These are phyloP conservation scores for Forbesichthys agassizii DNA, from an alignment of 2,113 vertebrate genomes.

Conservation along the genomic window DNA sequence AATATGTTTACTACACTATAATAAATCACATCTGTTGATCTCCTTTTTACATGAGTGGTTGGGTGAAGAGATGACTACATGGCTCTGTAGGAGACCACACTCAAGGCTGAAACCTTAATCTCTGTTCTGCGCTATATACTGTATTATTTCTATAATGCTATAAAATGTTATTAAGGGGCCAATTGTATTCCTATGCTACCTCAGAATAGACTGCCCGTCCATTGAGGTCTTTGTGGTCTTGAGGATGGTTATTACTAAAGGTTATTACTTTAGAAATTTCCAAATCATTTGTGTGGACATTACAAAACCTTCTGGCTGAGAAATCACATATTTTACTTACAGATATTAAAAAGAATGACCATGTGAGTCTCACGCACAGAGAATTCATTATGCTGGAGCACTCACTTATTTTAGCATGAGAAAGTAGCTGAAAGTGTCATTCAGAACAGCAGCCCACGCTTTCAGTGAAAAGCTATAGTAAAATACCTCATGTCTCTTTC, in stretches of 20 bases:
- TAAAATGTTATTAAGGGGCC: conserved; percentile 65
- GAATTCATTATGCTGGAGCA: conserved; percentile 51
- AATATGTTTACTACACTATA: neutral
- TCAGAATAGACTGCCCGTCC: conserved; percentile 55
- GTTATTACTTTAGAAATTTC: conserved; percentile 38
- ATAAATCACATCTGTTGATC: conserved; percentile 40
- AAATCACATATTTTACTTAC: conserved; percentile 48
- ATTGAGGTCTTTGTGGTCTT: conserved; percentile 67
- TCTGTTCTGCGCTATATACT: conserved; percentile 54
- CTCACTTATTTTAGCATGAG: conserved; percentile 49
- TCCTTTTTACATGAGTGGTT: conserved; percentile 46
- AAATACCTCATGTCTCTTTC: conserved; percentile 27
- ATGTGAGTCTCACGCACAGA: conserved; percentile 54
- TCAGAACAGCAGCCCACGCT: conserved; percentile 27
- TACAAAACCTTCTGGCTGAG: conserved; percentile 56
- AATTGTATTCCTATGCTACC: conserved; percentile 62
- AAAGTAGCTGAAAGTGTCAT: conserved; percentile 55
- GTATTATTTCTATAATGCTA: conserved; percentile 67
- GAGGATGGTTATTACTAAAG: conserved; percentile 6
- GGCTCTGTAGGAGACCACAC: conserved; percentile 78
- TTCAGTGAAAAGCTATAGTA: neutral
- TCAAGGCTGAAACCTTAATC: conserved; percentile 57
- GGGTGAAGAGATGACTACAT: conserved; percentile 57
- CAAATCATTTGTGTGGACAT: conserved; percentile 44
- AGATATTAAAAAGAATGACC: conserved; percentile 10